Base-by-base conservation (phyloP, 30 jellyfish, hydroid and myxozoan species). In the Catostylus mosaicus region DNA sequence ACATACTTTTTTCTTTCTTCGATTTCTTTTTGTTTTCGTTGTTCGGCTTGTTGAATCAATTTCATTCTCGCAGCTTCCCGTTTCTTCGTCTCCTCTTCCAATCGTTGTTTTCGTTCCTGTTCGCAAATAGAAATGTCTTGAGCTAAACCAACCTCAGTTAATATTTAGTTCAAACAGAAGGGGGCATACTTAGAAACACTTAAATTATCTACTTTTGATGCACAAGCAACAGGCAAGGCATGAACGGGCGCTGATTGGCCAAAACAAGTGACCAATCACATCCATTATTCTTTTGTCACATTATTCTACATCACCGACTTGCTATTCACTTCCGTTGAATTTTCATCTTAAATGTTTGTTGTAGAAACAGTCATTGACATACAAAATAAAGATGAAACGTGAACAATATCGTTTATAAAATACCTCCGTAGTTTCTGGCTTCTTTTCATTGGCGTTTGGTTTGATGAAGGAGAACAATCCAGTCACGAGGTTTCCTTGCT, bases 371-470 rank as follows among this genome's bases (percentile, higher is more conserved):
- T n/a, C n/a, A n/a, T n/a, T n/a, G n/a, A n/a, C n/a, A n/a, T n/a
- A n/a, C n/a, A n/a, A n/a, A n/a, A n/a, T n/a, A 36, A 4, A 34
- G 5, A 10, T 33, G 3, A 19, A 34, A 67, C 33, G 33, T 67
- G 59, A 6, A 67, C 19, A 2, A 30, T 9, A 37, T 22, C 19
- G 6, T 9, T 19, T 35, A n/a, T n/a, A 0, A n/a, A 18, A 19
- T 30, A 85, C 96, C 92, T 87, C 81, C 3, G 36, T 78, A 11
- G 92, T 87, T 61, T 87, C 96, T 80, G 83, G 63, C 50, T 87
- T 87, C n/a, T 87, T 71, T 50, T 50, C 63, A 14, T 75, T 45
- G 6, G 82, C 83, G 22, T 57, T 74, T 23, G 84, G 37, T 43
- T 87, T 87, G 33, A 87, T 69, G 56, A 87, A 87, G 3, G 96